Evolutionary conservation across 2,113 vertebrate species (phyloP).

Genomic region (Urocynchramus pylzowi): DNA sequence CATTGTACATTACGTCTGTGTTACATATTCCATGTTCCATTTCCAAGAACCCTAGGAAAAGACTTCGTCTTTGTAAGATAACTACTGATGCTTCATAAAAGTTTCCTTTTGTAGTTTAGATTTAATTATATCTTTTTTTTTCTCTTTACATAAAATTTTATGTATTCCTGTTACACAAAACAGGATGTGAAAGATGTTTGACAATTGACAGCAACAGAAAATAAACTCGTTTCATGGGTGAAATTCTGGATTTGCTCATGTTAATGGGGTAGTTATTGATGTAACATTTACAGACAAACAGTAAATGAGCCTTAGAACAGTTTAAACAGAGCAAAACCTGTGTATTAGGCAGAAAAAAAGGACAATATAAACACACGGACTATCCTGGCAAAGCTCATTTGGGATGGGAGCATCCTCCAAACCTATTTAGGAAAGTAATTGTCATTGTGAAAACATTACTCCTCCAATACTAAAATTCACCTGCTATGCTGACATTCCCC

Average conservation of each 20-base stretch:
- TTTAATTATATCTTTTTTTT: not conserved
- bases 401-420: not conserved
- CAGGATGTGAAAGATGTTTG: not conserved
- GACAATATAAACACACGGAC: not conserved
- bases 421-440: not conserved
- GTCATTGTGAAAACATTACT: not conserved
- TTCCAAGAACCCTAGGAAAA: not conserved
- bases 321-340: not conserved
- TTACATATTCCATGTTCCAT: not conserved
- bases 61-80: not conserved
- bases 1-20: not conserved
- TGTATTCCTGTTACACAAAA: not conserved
- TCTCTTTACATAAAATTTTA: not conserved
- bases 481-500: not conserved
- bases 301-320: not conserved
- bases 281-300: not conserved
- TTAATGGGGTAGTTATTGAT: not conserved
- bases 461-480: not conserved
- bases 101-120: not conserved
- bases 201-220: not conserved
- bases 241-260: not conserved
- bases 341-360: not conserved
- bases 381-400: not conserved
- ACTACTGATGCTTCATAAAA: not conserved
- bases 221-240: not conserved